phyloP scores from a whole-genome alignment of 2,888 invertebrate genomes.

The Acanthococcus lagerstroemiae region DNA sequence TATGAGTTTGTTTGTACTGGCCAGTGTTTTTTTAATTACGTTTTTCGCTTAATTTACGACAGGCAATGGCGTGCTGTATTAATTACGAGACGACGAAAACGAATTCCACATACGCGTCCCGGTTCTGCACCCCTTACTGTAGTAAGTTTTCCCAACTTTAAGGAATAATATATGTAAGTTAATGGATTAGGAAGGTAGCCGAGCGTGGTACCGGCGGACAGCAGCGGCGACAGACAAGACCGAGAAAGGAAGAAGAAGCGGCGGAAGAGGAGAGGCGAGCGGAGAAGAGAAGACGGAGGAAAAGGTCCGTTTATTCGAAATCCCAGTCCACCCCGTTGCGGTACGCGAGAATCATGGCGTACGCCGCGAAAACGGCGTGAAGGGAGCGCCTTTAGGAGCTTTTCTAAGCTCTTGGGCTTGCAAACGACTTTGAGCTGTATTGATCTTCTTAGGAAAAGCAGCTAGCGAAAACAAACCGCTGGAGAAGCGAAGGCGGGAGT shows the following conservation, averaged over 20 bases:
- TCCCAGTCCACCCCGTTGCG: conserved; percentile 1
- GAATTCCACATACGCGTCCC: no score
- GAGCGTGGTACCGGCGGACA: not conserved
- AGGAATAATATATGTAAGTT: conserved; percentile 16
- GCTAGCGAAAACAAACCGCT: conserved; percentile 13
- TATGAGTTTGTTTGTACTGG: no score
- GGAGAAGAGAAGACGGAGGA: not conserved
- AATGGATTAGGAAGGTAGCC: conserved; percentile 20
- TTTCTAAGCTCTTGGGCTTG: conserved; percentile 28
- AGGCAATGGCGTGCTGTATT: no score
- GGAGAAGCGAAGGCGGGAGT: conserved; percentile 14
- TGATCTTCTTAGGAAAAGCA: conserved; percentile 29
- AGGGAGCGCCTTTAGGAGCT: conserved; percentile 27
- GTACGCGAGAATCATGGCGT: conserved; percentile 6
- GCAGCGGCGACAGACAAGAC: not conserved
- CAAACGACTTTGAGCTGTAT: conserved; percentile 29
- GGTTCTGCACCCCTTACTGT: no score
- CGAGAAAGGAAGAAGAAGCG: not conserved
- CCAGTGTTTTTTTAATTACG: no score
- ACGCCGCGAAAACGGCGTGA: not conserved
- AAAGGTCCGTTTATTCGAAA: not conserved
- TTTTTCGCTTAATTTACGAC: no score
- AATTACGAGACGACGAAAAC: no score
- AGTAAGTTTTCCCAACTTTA: conserved; percentile 2
- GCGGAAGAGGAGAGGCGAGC: not conserved